Evolutionary conservation across 2,113 vertebrate genomes (phyloP), one percentile per base, ranked within the genome.

Genomic region (Gnathonemus echidnorhynchus): DNA sequence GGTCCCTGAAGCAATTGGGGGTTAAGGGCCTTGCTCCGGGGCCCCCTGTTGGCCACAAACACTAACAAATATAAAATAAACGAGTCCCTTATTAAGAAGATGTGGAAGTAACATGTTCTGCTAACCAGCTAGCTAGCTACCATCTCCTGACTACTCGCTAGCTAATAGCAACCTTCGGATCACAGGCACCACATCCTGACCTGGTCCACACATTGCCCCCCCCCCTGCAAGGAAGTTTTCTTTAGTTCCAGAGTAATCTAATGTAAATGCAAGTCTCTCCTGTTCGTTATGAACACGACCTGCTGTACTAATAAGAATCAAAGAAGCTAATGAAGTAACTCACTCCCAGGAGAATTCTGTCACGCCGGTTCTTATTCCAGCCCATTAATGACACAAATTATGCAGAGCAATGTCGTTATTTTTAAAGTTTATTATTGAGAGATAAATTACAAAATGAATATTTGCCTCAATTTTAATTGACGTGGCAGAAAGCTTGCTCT

Each of bases 401-500:
- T 49, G 84, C 84, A 49, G 2, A 49, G 45, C n/a, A 86, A 86
- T 49, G 50, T 87, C 11, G 86, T 52, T 87, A 53, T 53, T 87
- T 87, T 52, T 87, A 49, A 35, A 52, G 46, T 87, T 53, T 13
- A 35, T 87, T 35, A 31, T 35, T 49, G 48, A 87, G 50, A 87
- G 50, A 52, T 49, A 87, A 53, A 87, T 53, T 53, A 86, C 45
- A 86, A 86, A 70, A 27, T 86, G n/a, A 50, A n/a, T 50, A 48
- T 86, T 70, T 86, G 84, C 45, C 21, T 24, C 84, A 11, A 48
- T 86, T 86, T 86, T 86, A 50, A 50, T 49, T 86, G 84, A 86
- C 10, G n/a, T n/a, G 24, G 84, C 46, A 86, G 9, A 50, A 48
- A 86, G 31, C 15, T 5, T 80, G 35, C 27, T n/a, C n/a, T 86